These are phyloP conservation scores for Prionace glauca DNA, from an alignment of 2,797 vertebrate genomes.

Conservation along the genomic window DNA sequence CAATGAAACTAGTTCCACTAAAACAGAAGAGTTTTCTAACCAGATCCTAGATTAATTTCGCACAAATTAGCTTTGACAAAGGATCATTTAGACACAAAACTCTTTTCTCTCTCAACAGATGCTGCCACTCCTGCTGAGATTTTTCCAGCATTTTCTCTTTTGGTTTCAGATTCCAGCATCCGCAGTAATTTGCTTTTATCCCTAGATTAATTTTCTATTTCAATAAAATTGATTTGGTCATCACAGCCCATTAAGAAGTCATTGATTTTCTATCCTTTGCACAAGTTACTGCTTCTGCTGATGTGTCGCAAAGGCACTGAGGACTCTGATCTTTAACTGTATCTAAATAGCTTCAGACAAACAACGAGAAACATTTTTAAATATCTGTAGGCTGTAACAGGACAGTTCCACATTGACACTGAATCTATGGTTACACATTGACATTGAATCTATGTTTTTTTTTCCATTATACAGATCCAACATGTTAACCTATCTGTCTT, in stretches of 20 bases:
- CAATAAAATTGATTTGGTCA: background rate
- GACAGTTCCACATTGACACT: background rate
- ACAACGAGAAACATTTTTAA: background rate
- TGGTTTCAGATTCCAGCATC: too few species aligned
- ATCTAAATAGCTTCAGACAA: background rate
- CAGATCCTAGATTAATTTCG: background rate
- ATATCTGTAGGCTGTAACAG: too few species aligned
- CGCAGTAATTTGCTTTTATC: too few species aligned
- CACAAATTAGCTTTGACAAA: too few species aligned
- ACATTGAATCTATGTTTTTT: background rate
- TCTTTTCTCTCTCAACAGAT: too few species aligned
- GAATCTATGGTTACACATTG: background rate
- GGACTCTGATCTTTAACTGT: background rate
- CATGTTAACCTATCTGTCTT: background rate
- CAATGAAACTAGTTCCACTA: background rate
- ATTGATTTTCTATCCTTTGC: too few species aligned
- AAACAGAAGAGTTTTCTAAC: background rate
- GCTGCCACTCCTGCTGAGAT: too few species aligned
- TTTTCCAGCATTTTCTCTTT: too few species aligned
- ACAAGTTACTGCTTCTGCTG: background rate
- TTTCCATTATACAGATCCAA: background rate
- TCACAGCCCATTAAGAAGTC: background rate
- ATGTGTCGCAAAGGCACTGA: background rate
- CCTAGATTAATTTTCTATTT: background rate
- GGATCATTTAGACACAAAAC: too few species aligned